These are phyloP conservation scores for Uloborus diversus DNA, from an alignment of 1,140 invertebrate species.

Conservation along the genomic window DNA sequence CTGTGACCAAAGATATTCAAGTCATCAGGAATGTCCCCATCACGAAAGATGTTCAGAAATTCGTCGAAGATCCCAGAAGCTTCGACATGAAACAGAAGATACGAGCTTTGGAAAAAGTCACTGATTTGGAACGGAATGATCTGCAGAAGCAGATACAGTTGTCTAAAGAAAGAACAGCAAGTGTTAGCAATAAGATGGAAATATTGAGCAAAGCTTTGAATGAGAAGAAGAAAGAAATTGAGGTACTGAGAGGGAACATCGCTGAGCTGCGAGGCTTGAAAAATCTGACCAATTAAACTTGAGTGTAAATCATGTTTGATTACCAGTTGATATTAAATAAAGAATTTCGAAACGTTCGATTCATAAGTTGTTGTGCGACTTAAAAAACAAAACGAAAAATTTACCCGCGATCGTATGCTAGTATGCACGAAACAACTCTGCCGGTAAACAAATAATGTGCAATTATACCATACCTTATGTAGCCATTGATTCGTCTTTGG, in stretches of 20 bases:
- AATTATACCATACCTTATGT: too few species aligned
- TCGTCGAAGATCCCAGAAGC: background rate
- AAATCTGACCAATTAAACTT: background rate
- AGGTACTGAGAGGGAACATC: slow-evolving; percentile 13
- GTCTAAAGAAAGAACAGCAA: background rate
- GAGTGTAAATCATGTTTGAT: too few species aligned
- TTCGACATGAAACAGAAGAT: slow-evolving; percentile 2
- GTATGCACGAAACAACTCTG: too few species aligned
- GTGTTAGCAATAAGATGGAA: background rate
- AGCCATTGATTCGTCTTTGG: too few species aligned
- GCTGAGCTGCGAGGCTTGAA: background rate
- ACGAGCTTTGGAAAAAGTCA: background rate
- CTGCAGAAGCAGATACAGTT: slow-evolving; percentile 19
- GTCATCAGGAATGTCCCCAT: background rate
- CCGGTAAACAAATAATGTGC: too few species aligned
- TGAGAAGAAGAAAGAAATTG: slow-evolving; percentile 11
- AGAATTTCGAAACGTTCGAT: too few species aligned
- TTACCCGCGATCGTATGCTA: too few species aligned
- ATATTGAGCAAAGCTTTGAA: slow-evolving; percentile 18
- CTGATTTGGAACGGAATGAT: slow-evolving; percentile 1
- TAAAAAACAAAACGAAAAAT: too few species aligned
- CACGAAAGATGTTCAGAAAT: slow-evolving; percentile 4
- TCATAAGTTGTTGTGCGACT: too few species aligned
- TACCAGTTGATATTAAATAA: too few species aligned
- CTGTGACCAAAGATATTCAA: background rate